phyloP scores from a whole-genome alignment of 2,113 vertebrate species.

The Ictalurus furcatus region DNA sequence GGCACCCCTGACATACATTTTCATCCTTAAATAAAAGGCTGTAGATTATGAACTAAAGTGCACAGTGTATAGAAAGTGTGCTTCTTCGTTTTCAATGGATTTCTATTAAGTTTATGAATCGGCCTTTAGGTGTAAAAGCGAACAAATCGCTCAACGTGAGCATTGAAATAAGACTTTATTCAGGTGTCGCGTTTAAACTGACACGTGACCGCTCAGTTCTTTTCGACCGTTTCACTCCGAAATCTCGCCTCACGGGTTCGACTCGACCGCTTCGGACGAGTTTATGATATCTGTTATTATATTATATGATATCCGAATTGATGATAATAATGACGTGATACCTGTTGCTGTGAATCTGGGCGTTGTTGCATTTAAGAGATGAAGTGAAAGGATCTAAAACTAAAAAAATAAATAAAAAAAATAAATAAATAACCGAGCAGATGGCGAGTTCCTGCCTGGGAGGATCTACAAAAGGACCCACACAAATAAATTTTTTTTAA shows the following conservation, averaged over 20 bases:
- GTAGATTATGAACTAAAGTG: too few species aligned
- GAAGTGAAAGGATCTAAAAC: background rate
- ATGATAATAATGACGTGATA: background rate
- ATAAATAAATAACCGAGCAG: background rate
- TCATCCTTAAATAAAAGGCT: background rate
- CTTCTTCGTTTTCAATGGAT: background rate
- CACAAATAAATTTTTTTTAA: conserved; percentile 7
- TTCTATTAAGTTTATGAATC: too few species aligned
- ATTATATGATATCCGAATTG: too few species aligned
- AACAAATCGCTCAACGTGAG: background rate
- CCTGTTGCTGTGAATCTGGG: background rate
- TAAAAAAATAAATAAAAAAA: too few species aligned
- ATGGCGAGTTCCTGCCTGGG: conserved; percentile 28
- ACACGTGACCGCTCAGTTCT: background rate
- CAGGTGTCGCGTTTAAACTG: background rate
- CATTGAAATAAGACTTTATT: background rate
- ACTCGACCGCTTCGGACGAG: background rate
- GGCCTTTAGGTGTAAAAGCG: background rate
- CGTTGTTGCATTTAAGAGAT: background rate
- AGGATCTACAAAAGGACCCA: conserved; percentile 23
- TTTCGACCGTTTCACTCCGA: background rate
- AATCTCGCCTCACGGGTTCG: background rate
- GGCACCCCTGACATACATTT: background rate
- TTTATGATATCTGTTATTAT: too few species aligned
- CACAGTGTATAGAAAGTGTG: background rate